Conservation (phyloP, 2,888 invertebrate species). For the Aphodius sticticus region DNA sequence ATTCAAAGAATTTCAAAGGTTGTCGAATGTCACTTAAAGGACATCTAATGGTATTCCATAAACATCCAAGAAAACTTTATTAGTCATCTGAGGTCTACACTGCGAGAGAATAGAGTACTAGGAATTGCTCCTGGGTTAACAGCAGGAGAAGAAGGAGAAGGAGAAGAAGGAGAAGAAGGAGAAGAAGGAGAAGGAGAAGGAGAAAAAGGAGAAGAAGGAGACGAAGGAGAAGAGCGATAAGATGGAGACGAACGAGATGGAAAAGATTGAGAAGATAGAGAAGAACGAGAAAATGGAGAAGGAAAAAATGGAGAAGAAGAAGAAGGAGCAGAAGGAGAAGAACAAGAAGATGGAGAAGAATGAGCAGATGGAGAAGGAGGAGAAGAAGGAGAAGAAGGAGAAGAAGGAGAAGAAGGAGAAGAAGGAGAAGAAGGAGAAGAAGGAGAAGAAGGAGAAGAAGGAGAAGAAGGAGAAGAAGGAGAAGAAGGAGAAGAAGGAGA, state of each 20-base stretch:
- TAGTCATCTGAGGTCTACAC: too few species aligned
- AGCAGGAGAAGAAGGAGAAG: constrained; percentile 7
- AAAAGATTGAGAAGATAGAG: not conserved
- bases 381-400: not conserved
- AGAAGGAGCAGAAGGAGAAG: constrained; percentile 20
- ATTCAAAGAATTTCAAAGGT: too few species aligned
- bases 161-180: constrained; percentile 20
- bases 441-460: not conserved
- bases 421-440: not conserved
- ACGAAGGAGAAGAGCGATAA: not conserved
- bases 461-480: not conserved
- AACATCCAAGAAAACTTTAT: too few species aligned
- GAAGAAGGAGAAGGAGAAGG: not conserved
- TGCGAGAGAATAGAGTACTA: too few species aligned
- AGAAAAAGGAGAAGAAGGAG: not conserved
- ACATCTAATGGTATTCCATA: too few species aligned
- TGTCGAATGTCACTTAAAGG: too few species aligned
- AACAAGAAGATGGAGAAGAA: not conserved
- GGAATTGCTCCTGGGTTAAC: too few species aligned
- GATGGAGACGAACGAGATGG: not conserved
- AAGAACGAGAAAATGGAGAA: constrained; percentile 4
- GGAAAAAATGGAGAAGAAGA: constrained; percentile 17
- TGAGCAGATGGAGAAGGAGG: not conserved
- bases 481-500: not conserved
- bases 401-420: not conserved